phyloP scores from a whole-genome alignment of 2,888 invertebrate genomes.

The Luffia ferchaultella region DNA sequence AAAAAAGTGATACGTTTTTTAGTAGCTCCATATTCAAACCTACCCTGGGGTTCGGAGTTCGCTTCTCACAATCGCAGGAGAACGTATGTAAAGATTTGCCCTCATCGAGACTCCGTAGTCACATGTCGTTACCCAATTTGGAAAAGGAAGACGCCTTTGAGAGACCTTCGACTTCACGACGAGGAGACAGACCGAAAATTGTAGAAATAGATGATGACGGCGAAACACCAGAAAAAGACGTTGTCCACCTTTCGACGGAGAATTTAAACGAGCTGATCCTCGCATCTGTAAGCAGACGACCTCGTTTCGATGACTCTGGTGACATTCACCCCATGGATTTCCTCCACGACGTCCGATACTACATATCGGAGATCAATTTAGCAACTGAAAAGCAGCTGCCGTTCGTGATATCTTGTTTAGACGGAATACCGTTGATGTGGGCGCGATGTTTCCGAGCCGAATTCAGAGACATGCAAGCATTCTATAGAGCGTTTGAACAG shows the following conservation, averaged over 20 bases:
- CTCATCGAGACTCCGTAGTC: constrained; percentile 46
- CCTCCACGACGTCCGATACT: constrained; percentile 46
- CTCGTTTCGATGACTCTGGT: constrained; percentile 49
- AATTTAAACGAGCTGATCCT: constrained; percentile 49
- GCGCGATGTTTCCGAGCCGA: constrained; percentile 51
- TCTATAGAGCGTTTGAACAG: constrained; percentile 48
- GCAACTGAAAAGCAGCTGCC: constrained; percentile 41
- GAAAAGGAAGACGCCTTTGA: constrained; percentile 42
- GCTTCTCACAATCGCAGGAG: constrained; percentile 55
- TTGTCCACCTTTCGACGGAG: constrained; percentile 38
- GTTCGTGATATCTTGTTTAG: constrained; percentile 52
- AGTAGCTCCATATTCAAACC: constrained; percentile 47
- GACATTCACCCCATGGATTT: constrained; percentile 57
- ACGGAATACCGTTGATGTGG: constrained; percentile 55
- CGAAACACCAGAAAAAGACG: constrained; percentile 21
- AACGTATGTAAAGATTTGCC: constrained; percentile 51
- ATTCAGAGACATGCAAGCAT: constrained; percentile 37
- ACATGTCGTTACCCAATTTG: constrained; percentile 57
- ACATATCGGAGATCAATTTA: constrained; percentile 48
- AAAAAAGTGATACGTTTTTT: constrained; percentile 33
- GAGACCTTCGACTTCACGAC: constrained; percentile 27
- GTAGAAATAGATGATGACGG: constrained; percentile 39
- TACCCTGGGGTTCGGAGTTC: constrained; percentile 49
- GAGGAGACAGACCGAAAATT: constrained; percentile 36
- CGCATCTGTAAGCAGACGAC: constrained; percentile 46